Conservation (phyloP, 2,797 vertebrate species). For the Macropus fuliginosus region DNA sequence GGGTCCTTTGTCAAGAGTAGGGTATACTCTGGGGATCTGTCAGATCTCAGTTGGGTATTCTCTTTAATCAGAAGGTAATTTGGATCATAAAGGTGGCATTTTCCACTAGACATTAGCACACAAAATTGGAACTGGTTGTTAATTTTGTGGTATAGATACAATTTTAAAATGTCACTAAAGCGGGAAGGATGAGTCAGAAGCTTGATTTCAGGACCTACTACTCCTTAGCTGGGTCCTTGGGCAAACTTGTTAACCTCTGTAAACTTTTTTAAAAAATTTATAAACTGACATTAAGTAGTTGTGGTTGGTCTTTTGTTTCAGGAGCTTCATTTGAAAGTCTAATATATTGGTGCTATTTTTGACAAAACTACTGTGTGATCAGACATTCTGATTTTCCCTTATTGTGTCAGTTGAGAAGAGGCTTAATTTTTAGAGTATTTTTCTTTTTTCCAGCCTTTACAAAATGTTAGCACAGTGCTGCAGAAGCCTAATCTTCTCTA, state of each 20-base stretch:
- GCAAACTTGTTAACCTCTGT: not conserved
- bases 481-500: slow-evolving; percentile 89
- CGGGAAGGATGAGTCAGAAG: not conserved
- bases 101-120: not conserved
- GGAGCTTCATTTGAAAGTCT: slow-evolving; percentile 31
- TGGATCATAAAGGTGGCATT: not conserved
- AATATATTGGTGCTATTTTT: slow-evolving; percentile 29
- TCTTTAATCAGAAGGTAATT: not conserved
- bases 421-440: slow-evolving; percentile 72
- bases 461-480: slow-evolving; percentile 88
- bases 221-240: not conserved
- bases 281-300: not conserved
- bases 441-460: slow-evolving; percentile 88
- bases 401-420: slow-evolving; percentile 9
- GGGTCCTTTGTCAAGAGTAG: too few relatives aligned
- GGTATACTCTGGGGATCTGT: too few relatives aligned
- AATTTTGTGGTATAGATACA: not conserved
- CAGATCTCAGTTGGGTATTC: too few relatives aligned
- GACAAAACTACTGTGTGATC: slow-evolving; percentile 41
- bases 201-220: not conserved
- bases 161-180: not conserved
- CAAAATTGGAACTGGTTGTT: not conserved
- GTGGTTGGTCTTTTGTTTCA: slow-evolving; percentile 9
- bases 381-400: not conserved
- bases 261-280: not conserved